phyloP scores from a whole-genome alignment of 2,113 vertebrate species.

The Nyctibius bracteatus region DNA sequence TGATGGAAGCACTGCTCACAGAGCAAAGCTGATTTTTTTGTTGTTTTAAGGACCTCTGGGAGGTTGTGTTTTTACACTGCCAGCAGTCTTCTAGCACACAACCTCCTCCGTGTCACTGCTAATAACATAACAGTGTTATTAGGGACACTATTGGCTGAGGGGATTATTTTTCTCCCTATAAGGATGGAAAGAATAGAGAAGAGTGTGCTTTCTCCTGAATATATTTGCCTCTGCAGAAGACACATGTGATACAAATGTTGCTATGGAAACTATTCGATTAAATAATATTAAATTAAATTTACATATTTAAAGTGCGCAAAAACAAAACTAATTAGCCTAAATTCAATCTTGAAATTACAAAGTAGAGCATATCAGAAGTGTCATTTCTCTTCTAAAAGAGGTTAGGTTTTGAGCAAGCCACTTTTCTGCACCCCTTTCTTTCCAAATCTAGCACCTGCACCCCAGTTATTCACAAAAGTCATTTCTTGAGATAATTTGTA shows the following conservation, averaged over 20 bases:
- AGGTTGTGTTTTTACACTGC: not conserved
- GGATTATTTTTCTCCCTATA: not conserved
- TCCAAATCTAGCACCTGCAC: not conserved
- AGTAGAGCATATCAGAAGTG: not conserved
- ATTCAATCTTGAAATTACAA: conserved; percentile 12
- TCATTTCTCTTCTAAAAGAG: not conserved
- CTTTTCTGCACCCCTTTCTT: not conserved
- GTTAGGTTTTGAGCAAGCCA: not conserved
- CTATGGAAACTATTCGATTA: conserved; percentile 60
- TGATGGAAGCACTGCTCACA: not conserved
- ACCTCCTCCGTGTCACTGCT: not conserved
- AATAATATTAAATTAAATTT: conserved; percentile 54
- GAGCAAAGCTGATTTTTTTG: not conserved
- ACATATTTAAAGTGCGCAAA: not conserved
- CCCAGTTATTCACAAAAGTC: not conserved
- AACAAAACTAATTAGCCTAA: conserved; percentile 22
- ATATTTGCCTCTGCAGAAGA: conserved; percentile 13
- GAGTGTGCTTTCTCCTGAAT: not conserved
- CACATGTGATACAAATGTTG: conserved; percentile 40
- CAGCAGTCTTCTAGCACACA: not conserved
- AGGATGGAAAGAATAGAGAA: not conserved
- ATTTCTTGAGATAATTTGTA: not conserved
- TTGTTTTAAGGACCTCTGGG: not conserved
- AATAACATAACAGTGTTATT: not conserved
- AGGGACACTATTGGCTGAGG: not conserved